A percentile compares a stretch with the other conserved stretches of the same genome.
Evolutionary conservation across 2,888 invertebrate genomes (phyloP).

Genomic region (Macaria liturata): DNA sequence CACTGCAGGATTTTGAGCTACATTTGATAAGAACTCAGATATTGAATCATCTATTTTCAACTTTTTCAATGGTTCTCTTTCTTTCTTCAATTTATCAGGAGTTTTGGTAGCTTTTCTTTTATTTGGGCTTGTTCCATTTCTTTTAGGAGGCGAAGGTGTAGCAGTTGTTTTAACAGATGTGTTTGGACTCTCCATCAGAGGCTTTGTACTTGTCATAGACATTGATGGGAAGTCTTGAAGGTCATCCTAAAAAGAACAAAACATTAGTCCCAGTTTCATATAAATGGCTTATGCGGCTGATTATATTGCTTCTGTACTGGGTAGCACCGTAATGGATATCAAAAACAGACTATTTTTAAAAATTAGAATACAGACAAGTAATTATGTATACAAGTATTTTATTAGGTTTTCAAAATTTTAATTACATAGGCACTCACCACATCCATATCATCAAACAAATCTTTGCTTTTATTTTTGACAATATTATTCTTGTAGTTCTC

Average conservation of each 20-base stretch:
- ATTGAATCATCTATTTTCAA: conserved; percentile 54
- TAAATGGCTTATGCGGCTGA: too few species aligned
- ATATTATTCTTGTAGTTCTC: conserved; percentile 19
- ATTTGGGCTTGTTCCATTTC: conserved; percentile 23
- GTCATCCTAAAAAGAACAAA: conserved; percentile 47
- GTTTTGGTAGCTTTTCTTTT: conserved; percentile 42
- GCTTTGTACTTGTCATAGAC: conserved; percentile 40
- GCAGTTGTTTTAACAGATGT: conserved; percentile 49
- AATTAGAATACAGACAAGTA: too few species aligned
- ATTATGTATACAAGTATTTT: too few species aligned
- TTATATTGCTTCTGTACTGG: too few species aligned
- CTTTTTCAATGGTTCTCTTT: conserved; percentile 54
- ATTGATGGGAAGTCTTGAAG: conserved; percentile 33
- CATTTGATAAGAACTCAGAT: conserved; percentile 47
- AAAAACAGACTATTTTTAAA: too few species aligned
- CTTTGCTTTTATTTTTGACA: conserved; percentile 41
- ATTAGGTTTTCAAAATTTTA: too few species aligned
- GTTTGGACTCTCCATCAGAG: conserved; percentile 39
- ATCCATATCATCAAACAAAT: conserved; percentile 55
- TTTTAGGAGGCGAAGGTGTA: conserved; percentile 48
- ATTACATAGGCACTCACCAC: conserved; percentile 45
- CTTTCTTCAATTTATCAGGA: conserved; percentile 47
- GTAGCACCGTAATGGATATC: too few species aligned
- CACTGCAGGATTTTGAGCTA: conserved; percentile 49
- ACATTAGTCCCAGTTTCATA: neutral